Evolutionary conservation across 2,888 invertebrate species (phyloP), one percentile per base, ranked within the genome.

Genomic region (Netelia inedita): DNA sequence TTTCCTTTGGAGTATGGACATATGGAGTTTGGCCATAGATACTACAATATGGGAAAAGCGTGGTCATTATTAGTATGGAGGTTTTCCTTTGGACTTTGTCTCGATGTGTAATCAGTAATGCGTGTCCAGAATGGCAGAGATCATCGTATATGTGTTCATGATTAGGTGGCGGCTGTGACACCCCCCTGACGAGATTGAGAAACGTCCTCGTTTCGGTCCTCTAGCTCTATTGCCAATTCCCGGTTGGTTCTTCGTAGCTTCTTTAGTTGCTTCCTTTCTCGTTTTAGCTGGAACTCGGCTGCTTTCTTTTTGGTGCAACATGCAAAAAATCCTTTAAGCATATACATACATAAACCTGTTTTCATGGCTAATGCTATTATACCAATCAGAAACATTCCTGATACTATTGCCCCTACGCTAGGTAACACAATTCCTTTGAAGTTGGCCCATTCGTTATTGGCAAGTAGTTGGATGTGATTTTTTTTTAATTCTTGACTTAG

Each of bases 361-460:
- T 72, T 72, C 2, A 59, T 53, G n/a, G 50, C 61, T 63, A 74
- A 1, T 8, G 19, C 2, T 35, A 74, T 0, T 1, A 74, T 50
- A 8, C 63, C 19, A 1, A 63, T 19, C 6, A 74, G 10, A 1
- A 74, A 53, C 50, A 74, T 50, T 9, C 63, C 74, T 1, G 74
- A 74, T 28, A 74, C 3, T 35, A 63, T 16, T 8, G 61, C 16
- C 35, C 63, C 63, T 28, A 74, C 10, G 14, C 11, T 63, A 11
- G 74, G 74, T 14, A 74, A 50, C 21, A 35, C 63, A 16, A 74
- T 63, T 35, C 63, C 63, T 19, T 74, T 74, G 10, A 74, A 74
- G 9, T 74, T 74, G 16, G 63, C 63, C 74, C 63, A 74, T 63
- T 74, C 74, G 28, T 74, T 50, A 6, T 74, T 63, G 8, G 50